Percentiles rank a stretch among this genome's conserved stretches.
Conservation (phyloP, 2,797 vertebrate genomes). For the Darevskia nairensis region DNA sequence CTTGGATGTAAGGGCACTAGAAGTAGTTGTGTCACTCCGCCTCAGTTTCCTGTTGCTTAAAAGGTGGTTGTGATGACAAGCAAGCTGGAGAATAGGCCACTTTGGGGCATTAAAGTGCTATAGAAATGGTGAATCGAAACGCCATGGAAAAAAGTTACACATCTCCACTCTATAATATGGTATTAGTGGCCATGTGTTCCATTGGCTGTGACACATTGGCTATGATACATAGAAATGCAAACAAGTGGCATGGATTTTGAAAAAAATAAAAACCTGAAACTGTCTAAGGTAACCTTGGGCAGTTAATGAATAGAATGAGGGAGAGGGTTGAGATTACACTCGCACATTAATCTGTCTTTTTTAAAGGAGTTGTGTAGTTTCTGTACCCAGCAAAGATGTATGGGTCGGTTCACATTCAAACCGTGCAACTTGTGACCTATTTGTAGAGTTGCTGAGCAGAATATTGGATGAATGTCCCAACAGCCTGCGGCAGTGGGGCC, state of each 20-base stretch:
- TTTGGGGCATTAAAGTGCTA: not conserved
- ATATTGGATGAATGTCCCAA: too few species aligned
- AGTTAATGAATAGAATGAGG: too few species aligned
- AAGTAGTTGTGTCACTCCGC: not conserved
- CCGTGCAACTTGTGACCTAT: too few species aligned
- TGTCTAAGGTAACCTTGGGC: not conserved
- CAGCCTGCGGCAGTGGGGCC: too few species aligned
- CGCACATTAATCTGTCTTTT: not conserved
- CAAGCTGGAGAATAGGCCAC: not conserved
- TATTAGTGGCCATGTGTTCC: not conserved
- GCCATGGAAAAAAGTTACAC: not conserved
- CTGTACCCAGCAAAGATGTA: not conserved
- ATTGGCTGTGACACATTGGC: not conserved
- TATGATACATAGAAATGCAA: not conserved
- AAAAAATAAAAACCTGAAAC: not conserved
- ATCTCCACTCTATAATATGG: not conserved
- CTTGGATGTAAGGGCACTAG: not conserved
- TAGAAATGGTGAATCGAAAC: not conserved
- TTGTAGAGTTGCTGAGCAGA: too few species aligned
- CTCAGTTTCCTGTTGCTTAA: not conserved
- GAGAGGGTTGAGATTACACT: not conserved
- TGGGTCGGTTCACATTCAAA: too few species aligned
- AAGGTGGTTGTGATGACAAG: not conserved
- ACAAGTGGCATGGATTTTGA: not conserved
- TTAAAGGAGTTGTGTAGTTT: not conserved